These are phyloP conservation scores for Amblyjoppa fuscipennis DNA, from an alignment of 2,888 invertebrate genomes.

Conservation along the genomic window DNA sequence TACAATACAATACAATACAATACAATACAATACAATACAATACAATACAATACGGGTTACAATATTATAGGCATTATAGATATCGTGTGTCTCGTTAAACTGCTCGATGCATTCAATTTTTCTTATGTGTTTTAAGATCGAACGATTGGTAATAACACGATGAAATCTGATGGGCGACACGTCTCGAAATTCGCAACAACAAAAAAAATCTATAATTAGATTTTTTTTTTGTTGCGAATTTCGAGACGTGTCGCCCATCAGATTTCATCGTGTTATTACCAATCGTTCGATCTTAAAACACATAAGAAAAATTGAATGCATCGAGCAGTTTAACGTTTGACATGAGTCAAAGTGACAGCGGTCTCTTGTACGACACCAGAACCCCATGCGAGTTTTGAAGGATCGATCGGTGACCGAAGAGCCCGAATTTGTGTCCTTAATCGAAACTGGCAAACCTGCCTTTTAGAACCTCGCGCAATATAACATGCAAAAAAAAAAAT, in stretches of 20 bases:
- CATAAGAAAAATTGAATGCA: neutral
- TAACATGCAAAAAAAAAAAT: too few relatives aligned
- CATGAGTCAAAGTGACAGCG: conserved; percentile 78
- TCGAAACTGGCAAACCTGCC: too few relatives aligned
- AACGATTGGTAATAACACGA: conserved; percentile 51
- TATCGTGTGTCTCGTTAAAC: conserved; percentile 67
- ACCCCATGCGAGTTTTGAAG: too few relatives aligned
- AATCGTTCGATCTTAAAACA: neutral
- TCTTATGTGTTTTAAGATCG: neutral
- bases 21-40: too few relatives aligned
- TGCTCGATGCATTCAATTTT: neutral
- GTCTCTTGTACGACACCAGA: conserved; percentile 73
- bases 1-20: too few relatives aligned
- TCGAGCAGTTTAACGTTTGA: conserved; percentile 72
- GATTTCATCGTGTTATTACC: conserved; percentile 68
- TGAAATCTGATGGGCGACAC: conserved; percentile 77
- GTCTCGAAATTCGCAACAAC: conserved; percentile 24
- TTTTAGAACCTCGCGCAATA: too few relatives aligned
- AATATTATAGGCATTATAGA: too few relatives aligned
- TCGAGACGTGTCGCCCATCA: conserved; percentile 75
- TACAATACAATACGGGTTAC: too few relatives aligned
- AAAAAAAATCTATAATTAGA: neutral
- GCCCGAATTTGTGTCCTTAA: too few relatives aligned
- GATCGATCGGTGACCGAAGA: neutral
- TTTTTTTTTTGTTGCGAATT: neutral